phyloP scores from a whole-genome alignment of 2,888 invertebrate species.

The Entomobrya multifasciata region DNA sequence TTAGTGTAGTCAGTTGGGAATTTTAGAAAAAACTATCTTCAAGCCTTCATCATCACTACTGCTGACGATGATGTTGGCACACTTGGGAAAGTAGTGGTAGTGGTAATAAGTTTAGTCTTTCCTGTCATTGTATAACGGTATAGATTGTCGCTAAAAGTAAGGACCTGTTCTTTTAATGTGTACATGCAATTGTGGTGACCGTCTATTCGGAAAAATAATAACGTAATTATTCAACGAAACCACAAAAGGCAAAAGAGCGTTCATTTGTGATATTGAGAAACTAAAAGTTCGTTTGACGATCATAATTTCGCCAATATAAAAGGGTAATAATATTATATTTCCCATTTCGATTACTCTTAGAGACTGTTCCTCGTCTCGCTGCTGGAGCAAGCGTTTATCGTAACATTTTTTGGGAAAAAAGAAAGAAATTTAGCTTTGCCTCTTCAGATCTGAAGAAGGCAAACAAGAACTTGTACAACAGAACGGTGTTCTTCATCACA shows the following conservation, averaged over 20 bases:
- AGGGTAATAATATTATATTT: not conserved
- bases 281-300: not conserved
- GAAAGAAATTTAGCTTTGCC: not conserved
- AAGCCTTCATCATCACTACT: too few relatives aligned
- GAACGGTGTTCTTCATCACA: not conserved
- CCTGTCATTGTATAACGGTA: not conserved
- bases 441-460: constrained; percentile 5
- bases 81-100: not conserved
- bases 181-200: not conserved
- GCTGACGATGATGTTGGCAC: too few relatives aligned
- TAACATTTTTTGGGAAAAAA: not conserved
- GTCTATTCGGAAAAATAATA: not conserved
- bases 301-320: constrained; percentile 27
- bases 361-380: not conserved
- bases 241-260: not conserved
- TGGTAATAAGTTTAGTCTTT: constrained; percentile 10
- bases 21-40: too few relatives aligned
- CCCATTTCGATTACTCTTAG: not conserved
- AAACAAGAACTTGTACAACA: not conserved
- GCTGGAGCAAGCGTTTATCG: not conserved
- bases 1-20: constrained; percentile 12
- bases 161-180: not conserved
- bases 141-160: not conserved
- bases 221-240: constrained; percentile 42
- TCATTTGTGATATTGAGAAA: constrained; percentile 28